These are phyloP conservation scores for Pangasius mekongensis DNA, from an alignment of 2,797 vertebrate species.

Conservation along the genomic window DNA sequence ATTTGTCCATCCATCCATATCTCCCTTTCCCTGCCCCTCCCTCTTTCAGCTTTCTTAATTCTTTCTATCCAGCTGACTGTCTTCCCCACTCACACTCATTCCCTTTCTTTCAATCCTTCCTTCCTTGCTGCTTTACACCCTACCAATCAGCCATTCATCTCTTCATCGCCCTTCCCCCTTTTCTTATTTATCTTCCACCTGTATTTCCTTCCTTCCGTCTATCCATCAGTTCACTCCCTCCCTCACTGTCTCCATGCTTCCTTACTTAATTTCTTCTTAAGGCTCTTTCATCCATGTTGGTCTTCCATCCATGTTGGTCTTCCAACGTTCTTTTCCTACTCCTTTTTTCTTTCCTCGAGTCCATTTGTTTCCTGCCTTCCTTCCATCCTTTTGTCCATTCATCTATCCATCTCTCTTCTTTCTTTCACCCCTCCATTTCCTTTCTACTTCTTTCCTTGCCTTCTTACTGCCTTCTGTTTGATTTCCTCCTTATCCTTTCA, in stretches of 20 bases:
- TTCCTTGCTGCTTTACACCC: not conserved
- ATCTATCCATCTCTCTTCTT: not conserved
- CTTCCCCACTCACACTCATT: not conserved
- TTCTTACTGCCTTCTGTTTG: not conserved
- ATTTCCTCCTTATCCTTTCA: not conserved
- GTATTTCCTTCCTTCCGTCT: not conserved
- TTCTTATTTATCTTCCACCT: not conserved
- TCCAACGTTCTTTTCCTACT: not conserved
- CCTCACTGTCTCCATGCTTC: not conserved
- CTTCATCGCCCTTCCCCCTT: not conserved
- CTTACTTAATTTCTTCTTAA: not conserved
- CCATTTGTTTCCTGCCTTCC: too few relatives aligned
- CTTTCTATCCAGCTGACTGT: not conserved
- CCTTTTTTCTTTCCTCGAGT: not conserved
- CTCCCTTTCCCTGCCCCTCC: not conserved
- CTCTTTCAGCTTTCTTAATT: not conserved
- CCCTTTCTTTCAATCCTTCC: not conserved
- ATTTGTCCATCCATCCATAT: not conserved
- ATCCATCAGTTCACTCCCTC: not conserved
- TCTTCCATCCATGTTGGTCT: not conserved
- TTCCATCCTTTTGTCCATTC: not conserved
- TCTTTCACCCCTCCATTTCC: not conserved
- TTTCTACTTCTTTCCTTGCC: not conserved
- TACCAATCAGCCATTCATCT: not conserved
- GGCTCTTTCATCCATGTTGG: not conserved